These are phyloP conservation scores for Ochotona princeps DNA, from an alignment of 2,113 vertebrate species.

Conservation along the genomic window DNA sequence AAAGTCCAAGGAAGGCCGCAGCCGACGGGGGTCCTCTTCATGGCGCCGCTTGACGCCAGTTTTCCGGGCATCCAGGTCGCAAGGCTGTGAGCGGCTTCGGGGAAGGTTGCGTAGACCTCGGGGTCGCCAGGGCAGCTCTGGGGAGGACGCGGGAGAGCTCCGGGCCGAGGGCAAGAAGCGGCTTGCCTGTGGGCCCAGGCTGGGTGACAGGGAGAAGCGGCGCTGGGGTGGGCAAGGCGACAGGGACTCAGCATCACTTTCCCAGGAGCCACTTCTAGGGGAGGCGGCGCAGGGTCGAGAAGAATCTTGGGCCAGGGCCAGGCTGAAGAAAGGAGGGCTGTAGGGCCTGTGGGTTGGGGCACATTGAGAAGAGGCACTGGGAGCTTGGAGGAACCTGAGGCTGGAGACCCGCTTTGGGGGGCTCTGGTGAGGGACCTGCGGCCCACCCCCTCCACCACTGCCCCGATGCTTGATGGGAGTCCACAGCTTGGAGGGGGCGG, in stretches of 20 bases:
- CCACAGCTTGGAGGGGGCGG: slow-evolving; percentile 92
- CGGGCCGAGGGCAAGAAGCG: slow-evolving; percentile 88
- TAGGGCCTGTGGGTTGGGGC: slow-evolving; percentile 82
- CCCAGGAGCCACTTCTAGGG: slow-evolving; percentile 84
- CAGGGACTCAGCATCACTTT: slow-evolving; percentile 86
- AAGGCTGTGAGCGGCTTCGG: slow-evolving; percentile 93
- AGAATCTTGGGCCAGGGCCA: slow-evolving; percentile 89
- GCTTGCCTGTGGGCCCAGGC: slow-evolving; percentile 89
- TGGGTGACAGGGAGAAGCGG: slow-evolving; percentile 92
- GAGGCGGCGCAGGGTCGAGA: slow-evolving; percentile 90
- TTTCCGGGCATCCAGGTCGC: slow-evolving; percentile 90
- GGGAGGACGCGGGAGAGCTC: slow-evolving; percentile 88
- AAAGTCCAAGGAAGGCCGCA: slow-evolving; percentile 89
- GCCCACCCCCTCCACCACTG: slow-evolving; percentile 87
- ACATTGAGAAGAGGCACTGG: slow-evolving; percentile 88
- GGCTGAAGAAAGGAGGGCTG: slow-evolving; percentile 91
- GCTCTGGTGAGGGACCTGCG: slow-evolving; percentile 82
- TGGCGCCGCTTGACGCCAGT: slow-evolving; percentile 90
- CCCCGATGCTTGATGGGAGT: slow-evolving; percentile 91
- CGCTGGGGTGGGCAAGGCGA: slow-evolving; percentile 87
- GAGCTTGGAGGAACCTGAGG: slow-evolving; percentile 87
- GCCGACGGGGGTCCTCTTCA: slow-evolving; percentile 87
- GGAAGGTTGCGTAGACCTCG: slow-evolving; percentile 85
- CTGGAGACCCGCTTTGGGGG: slow-evolving; percentile 85
- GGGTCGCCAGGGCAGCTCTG: slow-evolving; percentile 82